Conservation (phyloP, 1,140 invertebrate species). For the Acromyrmex charruanus region DNA sequence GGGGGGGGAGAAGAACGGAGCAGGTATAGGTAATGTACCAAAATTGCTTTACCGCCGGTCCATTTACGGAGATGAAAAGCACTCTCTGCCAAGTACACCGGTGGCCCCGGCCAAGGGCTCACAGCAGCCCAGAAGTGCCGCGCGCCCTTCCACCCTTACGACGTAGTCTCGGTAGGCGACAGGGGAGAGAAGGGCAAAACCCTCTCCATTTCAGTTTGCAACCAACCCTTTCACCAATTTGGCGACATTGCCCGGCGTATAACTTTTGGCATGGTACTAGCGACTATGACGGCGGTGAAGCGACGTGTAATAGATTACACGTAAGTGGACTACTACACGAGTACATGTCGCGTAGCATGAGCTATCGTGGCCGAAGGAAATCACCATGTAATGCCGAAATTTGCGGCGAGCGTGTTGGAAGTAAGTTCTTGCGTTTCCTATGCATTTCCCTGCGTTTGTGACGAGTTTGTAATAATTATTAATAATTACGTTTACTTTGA, state of each 20-base stretch:
- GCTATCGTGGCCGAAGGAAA: conserved; percentile 40
- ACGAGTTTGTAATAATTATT: not conserved
- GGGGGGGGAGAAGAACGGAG: conserved; percentile 57
- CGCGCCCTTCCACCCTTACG: conserved; percentile 76
- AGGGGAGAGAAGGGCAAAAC: conserved; percentile 58
- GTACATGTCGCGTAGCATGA: conserved; percentile 39
- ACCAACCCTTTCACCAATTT: conserved; percentile 82
- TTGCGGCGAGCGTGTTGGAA: conserved; percentile 17
- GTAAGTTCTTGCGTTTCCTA: conserved; percentile 9
- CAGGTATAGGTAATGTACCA: conserved; percentile 85
- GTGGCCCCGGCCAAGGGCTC: conserved; percentile 77
- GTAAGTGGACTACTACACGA: conserved; percentile 57
- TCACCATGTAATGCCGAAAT: conserved; percentile 34
- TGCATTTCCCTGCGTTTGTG: conserved; percentile 9
- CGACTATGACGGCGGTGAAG: conserved; percentile 60
- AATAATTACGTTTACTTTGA: conserved; percentile 3
- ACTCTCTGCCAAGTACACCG: conserved; percentile 85
- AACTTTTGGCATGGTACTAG: conserved; percentile 72
- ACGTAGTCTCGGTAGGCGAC: conserved; percentile 33
- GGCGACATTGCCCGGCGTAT: conserved; percentile 73
- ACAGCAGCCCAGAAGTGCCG: conserved; percentile 78
- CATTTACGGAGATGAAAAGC: conserved; percentile 86
- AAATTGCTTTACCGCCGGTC: conserved; percentile 86
- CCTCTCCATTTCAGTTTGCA: conserved; percentile 79
- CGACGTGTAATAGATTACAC: conserved; percentile 62